Evolutionary conservation across 1,140 invertebrate genomes (phyloP).

Genomic region (Andricus grossulariae): DNA sequence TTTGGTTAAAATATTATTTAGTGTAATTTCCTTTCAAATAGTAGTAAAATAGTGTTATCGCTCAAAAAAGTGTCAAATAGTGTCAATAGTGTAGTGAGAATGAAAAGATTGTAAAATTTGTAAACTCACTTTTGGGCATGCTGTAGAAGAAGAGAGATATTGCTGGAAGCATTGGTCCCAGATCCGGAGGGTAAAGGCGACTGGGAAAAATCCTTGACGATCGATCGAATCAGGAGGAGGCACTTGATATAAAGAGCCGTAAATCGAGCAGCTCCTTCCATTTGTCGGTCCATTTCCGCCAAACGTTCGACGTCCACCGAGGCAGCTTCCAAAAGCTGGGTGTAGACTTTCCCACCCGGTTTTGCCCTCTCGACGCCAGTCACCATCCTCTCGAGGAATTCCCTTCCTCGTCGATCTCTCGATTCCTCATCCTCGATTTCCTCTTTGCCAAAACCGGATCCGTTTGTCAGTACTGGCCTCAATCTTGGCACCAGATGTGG

Average conservation of each 20-base stretch:
- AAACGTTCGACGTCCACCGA: slow-evolving; percentile 84
- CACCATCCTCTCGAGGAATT: slow-evolving; percentile 85
- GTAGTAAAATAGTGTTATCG: too few species aligned
- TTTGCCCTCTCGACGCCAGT: slow-evolving; percentile 82
- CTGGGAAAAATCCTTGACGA: slow-evolving; percentile 66
- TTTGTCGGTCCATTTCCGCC: slow-evolving; percentile 89
- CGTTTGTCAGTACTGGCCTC: slow-evolving; percentile 78
- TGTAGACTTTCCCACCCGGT: slow-evolving; percentile 78
- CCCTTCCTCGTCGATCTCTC: slow-evolving; percentile 68
- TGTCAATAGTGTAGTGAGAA: too few species aligned
- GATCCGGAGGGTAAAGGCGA: slow-evolving; percentile 66
- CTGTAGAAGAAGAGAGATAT: slow-evolving; percentile 80
- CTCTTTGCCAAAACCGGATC: slow-evolving; percentile 54
- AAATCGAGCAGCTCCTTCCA: slow-evolving; percentile 91
- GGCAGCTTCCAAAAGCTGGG: slow-evolving; percentile 82
- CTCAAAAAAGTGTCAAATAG: too few species aligned
- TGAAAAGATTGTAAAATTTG: not conserved
- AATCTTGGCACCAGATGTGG: slow-evolving; percentile 92
- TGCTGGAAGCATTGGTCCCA: slow-evolving; percentile 73
- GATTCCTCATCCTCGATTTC: slow-evolving; percentile 64
- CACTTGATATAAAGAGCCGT: slow-evolving; percentile 86
- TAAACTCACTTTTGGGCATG: slow-evolving; percentile 80
- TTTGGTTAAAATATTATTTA: too few species aligned
- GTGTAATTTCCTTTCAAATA: too few species aligned
- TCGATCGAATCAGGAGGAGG: slow-evolving; percentile 69